A percentile compares a stretch with the other conserved stretches of the same genome.
Evolutionary conservation across 2,888 invertebrate species (phyloP).

Genomic region (Branchipolynoe longqiensis): DNA sequence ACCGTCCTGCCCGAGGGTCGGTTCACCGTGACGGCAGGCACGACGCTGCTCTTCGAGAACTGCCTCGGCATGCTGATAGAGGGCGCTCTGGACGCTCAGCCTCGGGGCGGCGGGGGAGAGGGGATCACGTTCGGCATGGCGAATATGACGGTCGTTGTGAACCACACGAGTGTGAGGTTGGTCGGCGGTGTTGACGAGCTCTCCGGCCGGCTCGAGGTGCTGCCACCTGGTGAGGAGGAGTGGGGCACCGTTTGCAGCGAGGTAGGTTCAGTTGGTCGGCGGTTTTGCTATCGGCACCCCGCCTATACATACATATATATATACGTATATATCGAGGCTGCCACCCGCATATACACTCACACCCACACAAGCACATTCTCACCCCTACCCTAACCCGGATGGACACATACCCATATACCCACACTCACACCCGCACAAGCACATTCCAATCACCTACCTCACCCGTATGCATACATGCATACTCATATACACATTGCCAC

Average conservation of each 20-base stretch:
- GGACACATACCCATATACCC: too few species aligned
- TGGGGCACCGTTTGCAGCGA: conserved; percentile 99
- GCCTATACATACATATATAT: too few species aligned
- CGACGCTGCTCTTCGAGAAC: conserved; percentile 92
- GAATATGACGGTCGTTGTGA: conserved; percentile 71
- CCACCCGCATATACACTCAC: too few species aligned
- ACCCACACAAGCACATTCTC: too few species aligned
- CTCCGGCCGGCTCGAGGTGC: conserved; percentile 92
- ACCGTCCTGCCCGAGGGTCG: conserved; percentile 96
- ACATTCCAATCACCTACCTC: too few species aligned
- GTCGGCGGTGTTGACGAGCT: conserved; percentile 90
- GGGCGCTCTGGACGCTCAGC: conserved; percentile 86
- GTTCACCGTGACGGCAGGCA: conserved; percentile 92
- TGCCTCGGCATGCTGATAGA: conserved; percentile 95
- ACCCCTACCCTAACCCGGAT: too few species aligned
- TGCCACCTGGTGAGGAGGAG: conserved; percentile 89
- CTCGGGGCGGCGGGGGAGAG: conserved; percentile 54
- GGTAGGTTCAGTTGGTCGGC: too few species aligned
- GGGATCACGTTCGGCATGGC: conserved; percentile 66
- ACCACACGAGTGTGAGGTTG: conserved; percentile 88
- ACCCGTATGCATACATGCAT: too few species aligned
- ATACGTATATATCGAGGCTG: too few species aligned
- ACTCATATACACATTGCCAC: too few species aligned
- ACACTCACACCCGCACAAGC: too few species aligned
- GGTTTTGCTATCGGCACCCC: too few species aligned